A percentile compares a stretch with the other conserved stretches of the same genome.
phyloP scores from a whole-genome alignment of 2,113 vertebrate species.

The Nothobranchius furzeri region DNA sequence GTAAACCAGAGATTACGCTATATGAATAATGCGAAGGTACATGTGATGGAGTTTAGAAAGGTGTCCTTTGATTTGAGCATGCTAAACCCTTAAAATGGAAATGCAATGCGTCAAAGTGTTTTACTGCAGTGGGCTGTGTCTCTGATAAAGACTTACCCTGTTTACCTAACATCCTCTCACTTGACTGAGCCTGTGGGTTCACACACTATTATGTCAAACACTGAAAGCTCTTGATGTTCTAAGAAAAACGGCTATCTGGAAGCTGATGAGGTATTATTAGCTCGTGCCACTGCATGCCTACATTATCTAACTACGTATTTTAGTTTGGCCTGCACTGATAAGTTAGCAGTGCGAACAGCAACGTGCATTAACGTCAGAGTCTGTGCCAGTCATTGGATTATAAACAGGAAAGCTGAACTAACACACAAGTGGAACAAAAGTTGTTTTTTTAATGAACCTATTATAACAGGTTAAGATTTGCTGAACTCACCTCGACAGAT shows the following conservation, averaged over 20 bases:
- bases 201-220: conserved; percentile 47
- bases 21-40: background rate
- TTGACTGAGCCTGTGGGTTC: conserved; percentile 38
- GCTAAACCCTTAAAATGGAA: conserved; percentile 37
- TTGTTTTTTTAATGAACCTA: no score
- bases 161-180: conserved; percentile 45
- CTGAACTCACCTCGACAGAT: background rate
- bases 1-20: background rate
- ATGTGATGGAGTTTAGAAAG: background rate
- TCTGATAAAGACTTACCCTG: conserved; percentile 32
- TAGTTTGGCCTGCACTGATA: conserved; percentile 67
- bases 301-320: conserved; percentile 76
- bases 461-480: no score
- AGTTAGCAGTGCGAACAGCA: conserved; percentile 72
- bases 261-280: conserved; percentile 75
- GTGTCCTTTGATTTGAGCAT: background rate
- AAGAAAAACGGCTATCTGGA: conserved; percentile 28
- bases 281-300: conserved; percentile 55
- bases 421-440: conserved; percentile 3
- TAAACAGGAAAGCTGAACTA: conserved; percentile 59
- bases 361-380: conserved; percentile 71
- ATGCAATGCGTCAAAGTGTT: conserved; percentile 18
- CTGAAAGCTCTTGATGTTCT: conserved; percentile 63
- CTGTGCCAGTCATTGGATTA: conserved; percentile 67
- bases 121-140: conserved; percentile 35